These are phyloP conservation scores for Pterocles gutturalis DNA, from an alignment of 2,113 vertebrate genomes.

Conservation along the genomic window DNA sequence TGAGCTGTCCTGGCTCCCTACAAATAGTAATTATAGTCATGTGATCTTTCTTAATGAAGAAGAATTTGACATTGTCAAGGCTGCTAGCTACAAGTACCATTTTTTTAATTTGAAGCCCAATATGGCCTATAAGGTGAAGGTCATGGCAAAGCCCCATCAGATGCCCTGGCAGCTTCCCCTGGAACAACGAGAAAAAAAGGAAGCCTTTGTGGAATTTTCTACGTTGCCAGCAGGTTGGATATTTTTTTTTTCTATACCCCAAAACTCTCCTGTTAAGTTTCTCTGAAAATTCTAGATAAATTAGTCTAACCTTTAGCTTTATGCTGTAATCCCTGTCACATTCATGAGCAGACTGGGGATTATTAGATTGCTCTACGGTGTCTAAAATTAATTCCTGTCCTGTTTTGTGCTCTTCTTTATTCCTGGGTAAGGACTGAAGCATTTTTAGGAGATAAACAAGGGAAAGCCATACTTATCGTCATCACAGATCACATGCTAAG, in stretches of 20 bases:
- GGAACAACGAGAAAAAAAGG: conserved; percentile 93
- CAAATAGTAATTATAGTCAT: conserved; percentile 98
- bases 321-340: neutral
- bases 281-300: neutral
- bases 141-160: conserved; percentile 94
- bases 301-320: neutral
- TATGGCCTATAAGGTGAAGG: conserved; percentile 90
- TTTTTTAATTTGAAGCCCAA: conserved; percentile 93
- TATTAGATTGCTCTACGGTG: neutral
- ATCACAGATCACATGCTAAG: neutral
- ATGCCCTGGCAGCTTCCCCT: conserved; percentile 97
- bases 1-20: conserved; percentile 94
- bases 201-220: conserved; percentile 93
- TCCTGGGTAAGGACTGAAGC: neutral
- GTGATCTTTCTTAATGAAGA: conserved; percentile 93
- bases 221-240: conserved; percentile 93
- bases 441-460: neutral
- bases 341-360: neutral
- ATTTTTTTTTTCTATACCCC: neutral
- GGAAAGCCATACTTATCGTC: neutral
- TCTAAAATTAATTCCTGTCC: neutral
- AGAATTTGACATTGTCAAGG: conserved; percentile 91
- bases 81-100: conserved; percentile 91
- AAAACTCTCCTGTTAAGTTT: neutral
- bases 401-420: neutral